A percentile compares a stretch with the other conserved stretches of the same genome.
phyloP scores from a whole-genome alignment of 2,797 vertebrate genomes.

The Adrianichthys oophorus region DNA sequence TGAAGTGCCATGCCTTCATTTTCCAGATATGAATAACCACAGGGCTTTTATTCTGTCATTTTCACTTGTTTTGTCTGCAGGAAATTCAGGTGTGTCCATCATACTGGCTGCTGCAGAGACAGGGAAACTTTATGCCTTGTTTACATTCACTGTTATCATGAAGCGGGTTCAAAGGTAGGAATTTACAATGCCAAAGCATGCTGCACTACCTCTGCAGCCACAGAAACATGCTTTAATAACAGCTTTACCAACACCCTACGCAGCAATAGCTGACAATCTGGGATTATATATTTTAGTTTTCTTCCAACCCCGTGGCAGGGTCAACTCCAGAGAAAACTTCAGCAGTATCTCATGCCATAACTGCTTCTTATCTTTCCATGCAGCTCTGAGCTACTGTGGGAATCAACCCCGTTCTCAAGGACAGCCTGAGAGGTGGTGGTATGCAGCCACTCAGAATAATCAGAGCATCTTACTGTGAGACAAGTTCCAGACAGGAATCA shows the following conservation, averaged over 20 bases:
- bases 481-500: conserved; percentile 63
- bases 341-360: conserved; percentile 50
- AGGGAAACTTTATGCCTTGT: conserved; percentile 58
- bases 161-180: conserved; percentile 69
- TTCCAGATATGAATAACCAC: conserved; percentile 36
- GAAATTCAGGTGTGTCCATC: conserved; percentile 59
- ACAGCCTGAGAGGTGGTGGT: conserved; percentile 69
- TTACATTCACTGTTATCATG: conserved; percentile 68
- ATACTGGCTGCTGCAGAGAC: conserved; percentile 37
- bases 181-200: conserved; percentile 41
- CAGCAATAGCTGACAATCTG: conserved; percentile 30
- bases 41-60: conserved; percentile 37
- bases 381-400: conserved; percentile 46
- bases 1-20: conserved; percentile 8
- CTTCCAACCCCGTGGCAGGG: conserved; percentile 24
- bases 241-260: conserved; percentile 25
- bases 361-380: conserved; percentile 46
- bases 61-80: conserved; percentile 65
- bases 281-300: conserved; percentile 50
- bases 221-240: conserved; percentile 26
- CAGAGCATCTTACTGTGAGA: conserved; percentile 58
- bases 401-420: conserved; percentile 45
- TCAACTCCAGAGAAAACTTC: conserved; percentile 17
- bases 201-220: conserved; percentile 16
- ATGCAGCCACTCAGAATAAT: conserved; percentile 75